These are phyloP conservation scores for Drosophila ambigua DNA, from an alignment of 1,140 invertebrate species.

Conservation along the genomic window DNA sequence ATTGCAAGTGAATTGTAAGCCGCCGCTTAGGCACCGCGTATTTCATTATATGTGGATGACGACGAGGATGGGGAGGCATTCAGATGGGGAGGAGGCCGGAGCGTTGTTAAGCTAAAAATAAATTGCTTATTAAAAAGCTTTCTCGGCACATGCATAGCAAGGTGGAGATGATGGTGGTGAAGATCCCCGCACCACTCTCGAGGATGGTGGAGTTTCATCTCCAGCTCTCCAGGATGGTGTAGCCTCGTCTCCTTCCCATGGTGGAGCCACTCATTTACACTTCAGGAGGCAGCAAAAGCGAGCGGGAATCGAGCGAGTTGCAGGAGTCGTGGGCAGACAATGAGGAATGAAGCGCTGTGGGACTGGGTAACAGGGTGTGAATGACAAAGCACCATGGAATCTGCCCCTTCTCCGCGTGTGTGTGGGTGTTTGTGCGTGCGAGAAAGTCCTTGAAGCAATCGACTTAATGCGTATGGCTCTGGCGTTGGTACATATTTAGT, in stretches of 20 bases:
- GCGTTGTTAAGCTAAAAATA: slow-evolving; percentile 77
- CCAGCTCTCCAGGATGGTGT: too few species aligned
- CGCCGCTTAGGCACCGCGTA: slow-evolving; percentile 53
- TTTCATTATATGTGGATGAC: slow-evolving; percentile 65
- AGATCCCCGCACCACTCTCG: neutral
- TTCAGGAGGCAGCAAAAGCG: slow-evolving; percentile 65
- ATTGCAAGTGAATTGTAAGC: slow-evolving; percentile 61
- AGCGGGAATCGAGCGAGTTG: slow-evolving; percentile 51
- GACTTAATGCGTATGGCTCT: slow-evolving; percentile 73
- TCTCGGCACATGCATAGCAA: slow-evolving; percentile 27
- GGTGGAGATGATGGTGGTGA: slow-evolving; percentile 9
- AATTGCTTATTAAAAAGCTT: slow-evolving; percentile 81
- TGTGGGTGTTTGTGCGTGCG: slow-evolving; percentile 9
- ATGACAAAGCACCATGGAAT: slow-evolving; percentile 64
- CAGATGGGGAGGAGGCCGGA: slow-evolving; percentile 29
- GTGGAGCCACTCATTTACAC: slow-evolving; percentile 73
- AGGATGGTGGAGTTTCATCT: slow-evolving; percentile 1
- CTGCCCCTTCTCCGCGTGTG: slow-evolving; percentile 9
- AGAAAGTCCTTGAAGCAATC: slow-evolving; percentile 76
- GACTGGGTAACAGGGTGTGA: slow-evolving; percentile 26
- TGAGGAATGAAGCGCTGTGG: slow-evolving; percentile 34
- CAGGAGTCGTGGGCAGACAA: slow-evolving; percentile 46
- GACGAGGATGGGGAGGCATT: too few species aligned
- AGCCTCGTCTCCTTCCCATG: neutral
- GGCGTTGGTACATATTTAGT: slow-evolving; percentile 77